Evolutionary conservation across 2,888 invertebrate species (phyloP), one percentile per base, ranked within the genome.

Genomic region (Aphidius colemani): DNA sequence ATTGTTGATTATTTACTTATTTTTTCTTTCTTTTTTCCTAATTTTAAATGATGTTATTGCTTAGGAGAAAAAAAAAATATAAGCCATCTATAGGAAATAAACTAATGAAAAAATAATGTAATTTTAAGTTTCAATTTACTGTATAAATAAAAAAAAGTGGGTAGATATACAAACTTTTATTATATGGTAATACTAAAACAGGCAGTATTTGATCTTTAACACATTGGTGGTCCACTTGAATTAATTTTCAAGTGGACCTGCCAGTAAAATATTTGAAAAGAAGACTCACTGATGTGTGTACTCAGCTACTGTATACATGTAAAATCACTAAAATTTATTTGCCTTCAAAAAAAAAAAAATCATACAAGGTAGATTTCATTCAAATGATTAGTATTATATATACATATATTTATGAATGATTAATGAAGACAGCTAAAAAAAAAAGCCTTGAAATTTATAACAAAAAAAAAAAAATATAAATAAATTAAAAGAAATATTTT

Each of bases 101-200:
- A 30, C 30, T 30, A 30, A 30, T 30, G 30, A 30, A 46, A 46
- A 46, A 39, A n/a, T 45, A 46, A 46, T 39, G 40, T 45, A 57
- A 18, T 44, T 43, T 18, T 8, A 63, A 63, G 62, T 67, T 66
- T 62, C 69, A 63, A 67, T 67, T 68, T 69, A 68, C 71, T 58
- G 68, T 66, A 50, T 67, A 70, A 68, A 69, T 68, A 69, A 67
- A 65, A 61, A 9, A 64, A 49, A 50, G 30, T 50, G 64, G 58
- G 61, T 43, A 48, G 60, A 50, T 43, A 64, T 56, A 61, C 64
- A 61, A 64, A 64, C 60, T 50, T 51, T 43, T 56, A 59, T 30
- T 30, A 30, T 30, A 30, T 30, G 30, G 30, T 30, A 30, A 30
- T 30, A 30, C 30, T 30, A 30, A 30, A 30, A 30, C 30, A 30